Conservation (phyloP, 2,113 vertebrate species). For the Psettodes erumei region DNA sequence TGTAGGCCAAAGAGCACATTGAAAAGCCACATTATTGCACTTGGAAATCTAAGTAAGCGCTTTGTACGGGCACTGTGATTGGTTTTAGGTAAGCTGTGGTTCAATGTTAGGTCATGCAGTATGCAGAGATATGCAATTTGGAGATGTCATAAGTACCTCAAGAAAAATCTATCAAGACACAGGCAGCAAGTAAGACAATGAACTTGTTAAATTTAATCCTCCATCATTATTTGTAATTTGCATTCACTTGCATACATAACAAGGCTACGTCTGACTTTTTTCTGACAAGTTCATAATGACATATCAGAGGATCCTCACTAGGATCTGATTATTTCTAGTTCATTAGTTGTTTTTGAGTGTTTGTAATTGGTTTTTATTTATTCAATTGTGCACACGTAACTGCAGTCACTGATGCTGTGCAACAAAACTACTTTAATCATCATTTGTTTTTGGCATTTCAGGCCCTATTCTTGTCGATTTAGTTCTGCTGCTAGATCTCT, state of each 20-base stretch:
- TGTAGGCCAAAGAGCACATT: conserved; percentile 55
- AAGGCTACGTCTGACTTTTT: neutral
- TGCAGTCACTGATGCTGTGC: neutral
- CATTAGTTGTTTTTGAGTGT: neutral
- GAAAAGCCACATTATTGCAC: conserved; percentile 41
- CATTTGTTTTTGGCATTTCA: neutral
- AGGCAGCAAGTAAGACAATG: neutral
- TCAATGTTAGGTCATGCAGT: neutral
- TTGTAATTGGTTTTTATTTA: neutral
- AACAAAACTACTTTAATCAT: neutral
- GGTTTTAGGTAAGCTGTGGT: neutral
- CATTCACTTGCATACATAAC: neutral
- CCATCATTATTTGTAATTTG: neutral
- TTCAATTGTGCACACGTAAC: neutral
- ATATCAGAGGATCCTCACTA: conserved; percentile 8
- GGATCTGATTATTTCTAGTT: neutral
- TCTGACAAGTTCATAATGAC: conserved; percentile 13
- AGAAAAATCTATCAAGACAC: neutral
- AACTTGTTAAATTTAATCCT: neutral
- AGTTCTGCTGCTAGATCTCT: conserved; percentile 2
- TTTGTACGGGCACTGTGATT: neutral
- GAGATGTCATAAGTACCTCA: neutral
- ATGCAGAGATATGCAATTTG: neutral
- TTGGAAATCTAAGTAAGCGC: neutral
- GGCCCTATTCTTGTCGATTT: neutral